These are phyloP conservation scores for Lochmaea crataegi DNA, from an alignment of 2,888 invertebrate species.

Conservation along the genomic window DNA sequence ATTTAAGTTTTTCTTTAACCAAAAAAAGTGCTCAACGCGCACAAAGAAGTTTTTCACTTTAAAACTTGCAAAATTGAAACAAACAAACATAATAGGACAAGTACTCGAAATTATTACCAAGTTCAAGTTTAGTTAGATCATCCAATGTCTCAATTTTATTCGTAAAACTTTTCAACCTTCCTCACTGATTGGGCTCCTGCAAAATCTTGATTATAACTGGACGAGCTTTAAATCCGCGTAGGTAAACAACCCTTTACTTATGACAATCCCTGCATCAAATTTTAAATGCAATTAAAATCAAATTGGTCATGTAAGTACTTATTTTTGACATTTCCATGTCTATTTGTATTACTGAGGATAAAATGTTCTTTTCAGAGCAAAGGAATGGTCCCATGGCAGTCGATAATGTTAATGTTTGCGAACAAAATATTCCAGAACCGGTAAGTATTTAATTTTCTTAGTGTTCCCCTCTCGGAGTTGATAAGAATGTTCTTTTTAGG, in stretches of 20 bases:
- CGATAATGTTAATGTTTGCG: conserved; percentile 31
- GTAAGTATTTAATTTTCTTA: conserved; percentile 29
- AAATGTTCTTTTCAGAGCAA: conserved; percentile 53
- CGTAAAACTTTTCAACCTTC: no score
- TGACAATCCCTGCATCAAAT: not conserved
- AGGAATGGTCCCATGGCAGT: conserved; percentile 53
- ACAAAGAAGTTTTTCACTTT: no score
- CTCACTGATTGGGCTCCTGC: no score
- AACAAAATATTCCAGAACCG: conserved; percentile 20
- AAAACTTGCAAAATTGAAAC: no score
- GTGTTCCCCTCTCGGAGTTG: not conserved
- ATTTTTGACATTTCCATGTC: not conserved
- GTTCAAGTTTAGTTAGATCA: no score
- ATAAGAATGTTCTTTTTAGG: conserved; percentile 38
- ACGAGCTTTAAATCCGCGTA: not conserved
- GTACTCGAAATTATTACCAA: no score
- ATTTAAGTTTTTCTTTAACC: no score
- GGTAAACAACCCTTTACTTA: not conserved
- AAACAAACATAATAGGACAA: no score
- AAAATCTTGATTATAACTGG: not conserved
- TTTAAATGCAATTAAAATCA: not conserved
- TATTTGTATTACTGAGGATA: not conserved
- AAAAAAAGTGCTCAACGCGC: no score
- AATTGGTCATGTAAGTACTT: not conserved
- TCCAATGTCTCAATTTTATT: no score